Evolutionary conservation across 35 echinoderm and acorn worm genomes (phyloP).

Genomic region (Strongylocentrotus purpuratus): DNA sequence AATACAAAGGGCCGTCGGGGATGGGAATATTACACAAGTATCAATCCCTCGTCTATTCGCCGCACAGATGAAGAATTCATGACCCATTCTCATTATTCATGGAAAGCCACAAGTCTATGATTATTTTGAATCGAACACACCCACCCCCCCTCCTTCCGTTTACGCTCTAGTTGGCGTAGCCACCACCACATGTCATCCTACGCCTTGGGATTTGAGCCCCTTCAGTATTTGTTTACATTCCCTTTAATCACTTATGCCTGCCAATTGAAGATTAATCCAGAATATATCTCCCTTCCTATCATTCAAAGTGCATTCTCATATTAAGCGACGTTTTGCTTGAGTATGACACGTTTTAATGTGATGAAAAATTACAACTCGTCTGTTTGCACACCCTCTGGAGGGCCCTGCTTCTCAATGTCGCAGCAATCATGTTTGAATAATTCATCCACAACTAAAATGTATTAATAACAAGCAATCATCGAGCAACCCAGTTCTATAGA

Average conservation of each 20-base stretch:
- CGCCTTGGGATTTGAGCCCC: background rate
- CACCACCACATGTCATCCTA: background rate
- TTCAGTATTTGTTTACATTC: background rate
- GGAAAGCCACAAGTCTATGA: conserved; percentile 10
- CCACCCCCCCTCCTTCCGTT: background rate
- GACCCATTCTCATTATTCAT: background rate
- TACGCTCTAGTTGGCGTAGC: background rate
- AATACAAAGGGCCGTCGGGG: background rate
- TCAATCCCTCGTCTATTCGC: background rate
- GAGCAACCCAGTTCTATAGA: background rate
- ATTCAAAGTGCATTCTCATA: background rate
- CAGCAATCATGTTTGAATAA: background rate
- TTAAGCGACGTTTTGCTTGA: background rate
- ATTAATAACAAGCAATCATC: conserved; percentile 13
- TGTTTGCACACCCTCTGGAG: background rate
- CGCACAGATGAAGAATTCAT: background rate
- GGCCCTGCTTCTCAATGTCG: background rate
- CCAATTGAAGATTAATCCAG: background rate
- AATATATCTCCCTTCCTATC: background rate
- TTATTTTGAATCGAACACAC: background rate
- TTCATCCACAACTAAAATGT: background rate
- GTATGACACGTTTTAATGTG: background rate
- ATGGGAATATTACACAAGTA: background rate
- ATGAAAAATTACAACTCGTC: background rate
- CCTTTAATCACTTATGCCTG: background rate